These are phyloP conservation scores for Rynchops niger DNA, from an alignment of 2,113 vertebrate species.

Conservation along the genomic window DNA sequence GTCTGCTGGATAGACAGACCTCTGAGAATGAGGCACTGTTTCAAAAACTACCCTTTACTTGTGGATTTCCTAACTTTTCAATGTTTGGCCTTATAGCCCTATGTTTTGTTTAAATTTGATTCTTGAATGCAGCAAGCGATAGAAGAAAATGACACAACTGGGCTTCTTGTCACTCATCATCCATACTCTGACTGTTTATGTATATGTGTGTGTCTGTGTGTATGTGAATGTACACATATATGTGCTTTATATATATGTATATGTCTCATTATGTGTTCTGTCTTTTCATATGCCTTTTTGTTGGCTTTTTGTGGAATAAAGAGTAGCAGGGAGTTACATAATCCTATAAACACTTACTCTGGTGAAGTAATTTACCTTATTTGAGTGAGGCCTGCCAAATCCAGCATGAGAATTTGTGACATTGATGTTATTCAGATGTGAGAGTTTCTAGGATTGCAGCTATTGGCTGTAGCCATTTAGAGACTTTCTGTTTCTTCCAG, in stretches of 20 bases:
- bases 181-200: neutral
- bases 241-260: neutral
- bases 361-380: conserved; percentile 34
- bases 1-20: neutral
- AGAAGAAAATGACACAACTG: neutral
- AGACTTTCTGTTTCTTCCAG: conserved; percentile 42
- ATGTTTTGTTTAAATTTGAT: neutral
- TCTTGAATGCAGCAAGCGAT: neutral
- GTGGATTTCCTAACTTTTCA: neutral
- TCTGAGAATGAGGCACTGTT: neutral
- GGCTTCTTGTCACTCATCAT: neutral
- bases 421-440: conserved; percentile 47
- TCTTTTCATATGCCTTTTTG: neutral
- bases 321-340: neutral
- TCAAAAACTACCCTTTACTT: neutral
- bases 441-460: conserved; percentile 16
- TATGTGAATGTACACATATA: neutral
- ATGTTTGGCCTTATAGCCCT: neutral
- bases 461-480: neutral
- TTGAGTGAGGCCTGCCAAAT: conserved; percentile 13
- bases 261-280: neutral
- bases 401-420: conserved; percentile 28
- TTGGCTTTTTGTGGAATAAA: neutral
- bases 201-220: neutral
- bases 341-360: neutral